Evolutionary conservation across 2,888 invertebrate species (phyloP).

Genomic region (Lochmaea capreae): DNA sequence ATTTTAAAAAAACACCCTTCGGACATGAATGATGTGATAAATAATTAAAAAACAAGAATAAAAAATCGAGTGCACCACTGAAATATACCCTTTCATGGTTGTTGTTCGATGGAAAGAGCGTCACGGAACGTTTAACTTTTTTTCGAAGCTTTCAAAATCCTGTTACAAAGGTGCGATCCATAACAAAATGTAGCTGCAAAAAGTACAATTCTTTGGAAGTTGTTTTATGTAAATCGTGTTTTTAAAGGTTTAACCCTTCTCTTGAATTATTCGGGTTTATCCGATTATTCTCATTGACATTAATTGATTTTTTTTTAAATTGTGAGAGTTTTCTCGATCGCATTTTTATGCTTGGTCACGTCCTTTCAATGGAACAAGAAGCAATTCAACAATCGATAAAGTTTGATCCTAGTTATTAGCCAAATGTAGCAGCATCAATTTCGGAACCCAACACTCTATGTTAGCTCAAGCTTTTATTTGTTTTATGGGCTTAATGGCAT

Average conservation of each 20-base stretch:
- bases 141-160: slow-evolving; percentile 16
- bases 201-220: slow-evolving; percentile 21
- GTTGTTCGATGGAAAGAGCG: neutral
- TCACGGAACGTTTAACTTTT: slow-evolving; percentile 21
- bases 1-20: neutral
- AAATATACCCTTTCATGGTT: slow-evolving; percentile 4
- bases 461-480: neutral
- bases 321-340: neutral
- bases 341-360: neutral
- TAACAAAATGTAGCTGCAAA: slow-evolving; percentile 20
- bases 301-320: slow-evolving; percentile 2
- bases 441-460: neutral
- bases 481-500: no score
- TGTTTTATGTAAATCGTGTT: slow-evolving; percentile 27
- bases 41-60: neutral
- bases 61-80: neutral
- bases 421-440: neutral
- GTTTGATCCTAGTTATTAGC: neutral
- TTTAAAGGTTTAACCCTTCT: slow-evolving; percentile 6
- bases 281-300: slow-evolving; percentile 3
- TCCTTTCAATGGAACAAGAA: neutral
- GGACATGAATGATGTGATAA: neutral
- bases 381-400: neutral
- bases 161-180: slow-evolving; percentile 26
- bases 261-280: slow-evolving; percentile 12